Base-by-base conservation (phyloP, 2,113 vertebrate species). In the Apteryx owenii region DNA sequence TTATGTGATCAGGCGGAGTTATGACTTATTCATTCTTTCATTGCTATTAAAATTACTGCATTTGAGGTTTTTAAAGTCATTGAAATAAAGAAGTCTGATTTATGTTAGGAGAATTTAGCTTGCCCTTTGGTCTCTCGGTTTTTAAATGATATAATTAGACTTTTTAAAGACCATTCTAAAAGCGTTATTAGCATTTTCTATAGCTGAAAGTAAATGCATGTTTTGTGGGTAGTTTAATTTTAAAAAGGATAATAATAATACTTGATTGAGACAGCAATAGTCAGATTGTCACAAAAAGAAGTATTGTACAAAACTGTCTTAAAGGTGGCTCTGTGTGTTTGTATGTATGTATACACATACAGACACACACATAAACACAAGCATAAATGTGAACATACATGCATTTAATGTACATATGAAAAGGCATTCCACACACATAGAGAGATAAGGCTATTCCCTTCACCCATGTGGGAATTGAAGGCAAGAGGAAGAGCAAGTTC, bases 101-200 rank as follows among this genome's bases (percentile, higher is more conserved):
- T 99, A 99, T 98, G 99, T 99, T 98, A 99, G 98, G 98, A 98
- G 98, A 98, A 98, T 99, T 99, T 99, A 98, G 98, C 98, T 99
- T 99, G 99, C 98, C 98, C 99, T 99, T 99, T 99, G 98, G 98
- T 99, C 98, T 98, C 97, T 98, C 97, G 97, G 14, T 99, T 99
- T 99, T 99, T 98, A 99, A 99, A 98, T 98, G 98, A 98, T 98
- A 98, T 99, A 99, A 99, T 99, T 99, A 99, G 98, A 98, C 98
- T 99, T 99, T 98, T 98, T 98, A 98, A 99, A 99, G 99, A 99
- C 98, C 98, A 99, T 99, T 99, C 99, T 99, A 99, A 99, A 99
- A 99, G 98, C 98, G 98, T 99, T 98, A 98, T 98, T 98, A 98
- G 98, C 98, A 98, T 98, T 98, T 99, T 98, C 98, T 98, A 98